Percentiles rank a stretch among this genome's conserved stretches.
Conservation (phyloP, 2,888 invertebrate species). For the Chelonus formosanus region DNA sequence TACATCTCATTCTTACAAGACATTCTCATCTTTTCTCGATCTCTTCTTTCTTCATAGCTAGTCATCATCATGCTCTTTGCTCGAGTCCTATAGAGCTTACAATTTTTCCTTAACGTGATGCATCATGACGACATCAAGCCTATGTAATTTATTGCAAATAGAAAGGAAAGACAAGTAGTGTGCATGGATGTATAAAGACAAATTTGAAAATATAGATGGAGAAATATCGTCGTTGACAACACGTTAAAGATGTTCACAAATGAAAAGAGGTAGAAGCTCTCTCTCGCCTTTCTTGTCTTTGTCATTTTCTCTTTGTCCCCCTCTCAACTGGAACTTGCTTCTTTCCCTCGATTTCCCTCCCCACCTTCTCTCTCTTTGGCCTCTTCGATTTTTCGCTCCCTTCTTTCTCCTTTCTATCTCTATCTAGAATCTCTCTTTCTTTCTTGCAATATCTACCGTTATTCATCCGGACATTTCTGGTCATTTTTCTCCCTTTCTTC, state of each 20-base stretch:
- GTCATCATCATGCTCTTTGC: constrained; percentile 9
- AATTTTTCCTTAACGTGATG: neutral
- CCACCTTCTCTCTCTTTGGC: constrained; percentile 14
- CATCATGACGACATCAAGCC: neutral
- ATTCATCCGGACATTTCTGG: constrained; percentile 35
- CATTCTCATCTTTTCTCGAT: constrained; percentile 36
- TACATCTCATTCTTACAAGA: constrained; percentile 33
- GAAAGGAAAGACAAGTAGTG: neutral
- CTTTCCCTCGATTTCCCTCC: constrained; percentile 33
- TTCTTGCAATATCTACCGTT: constrained; percentile 34
- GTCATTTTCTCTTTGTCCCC: constrained; percentile 39
- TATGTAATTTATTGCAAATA: neutral
- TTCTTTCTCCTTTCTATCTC: constrained; percentile 14
- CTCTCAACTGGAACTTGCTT: constrained; percentile 38
- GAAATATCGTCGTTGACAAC: constrained; percentile 58
- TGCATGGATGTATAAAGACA: neutral
- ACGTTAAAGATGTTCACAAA: constrained; percentile 35
- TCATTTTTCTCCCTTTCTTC: constrained; percentile 27
- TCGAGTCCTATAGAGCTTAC: neutral
- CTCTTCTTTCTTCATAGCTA: constrained; percentile 2
- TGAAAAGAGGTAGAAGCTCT: constrained; percentile 21
- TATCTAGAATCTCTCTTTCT: constrained; percentile 18
- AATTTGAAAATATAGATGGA: constrained; percentile 47
- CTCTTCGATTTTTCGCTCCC: neutral
- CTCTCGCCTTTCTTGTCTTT: constrained; percentile 38